Base-by-base conservation (phyloP, 2,113 vertebrate genomes). In the Lichenostomus cassidix region DNA sequence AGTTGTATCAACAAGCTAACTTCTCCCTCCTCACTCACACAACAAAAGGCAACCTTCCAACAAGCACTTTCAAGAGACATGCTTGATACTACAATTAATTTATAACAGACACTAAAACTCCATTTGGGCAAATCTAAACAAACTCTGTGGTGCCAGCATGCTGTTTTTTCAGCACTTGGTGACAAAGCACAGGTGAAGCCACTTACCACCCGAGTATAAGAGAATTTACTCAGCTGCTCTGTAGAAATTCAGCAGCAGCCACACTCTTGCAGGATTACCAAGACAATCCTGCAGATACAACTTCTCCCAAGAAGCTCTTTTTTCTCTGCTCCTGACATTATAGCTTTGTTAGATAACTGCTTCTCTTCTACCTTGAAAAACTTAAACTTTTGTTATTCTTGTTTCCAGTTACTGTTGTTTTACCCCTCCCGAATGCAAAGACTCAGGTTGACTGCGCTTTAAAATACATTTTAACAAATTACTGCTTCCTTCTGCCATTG, bases 111-210 rank as follows among this genome's bases (percentile, higher is more conserved):
- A 42, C 67, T 63, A 13, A 15, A 52, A 29, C 9, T 35, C 22
- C 50, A 23, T 65, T 86, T 86, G 35, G 37, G 58, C 35, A 86
- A 80, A 94, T 11, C 47, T 22, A 56, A 90, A 69, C 37, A 62
- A 84, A 70, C 35, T 71, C 62, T 9, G 1, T 33, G 53, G 27
- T 47, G 62, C 29, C 47, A 41, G 33, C 0, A 0, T n/a, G 42
- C 56, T 27, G 20, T 37, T 17, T 53, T 44, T 31, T 24, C 73
- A 80, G 50, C 49, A 39, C 37, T 29, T 0, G 0, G 24, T 55
- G 73, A 83, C 33, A 56, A 69, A 86, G 53, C 46, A 39, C 59
- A 77, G 64, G 42, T 62, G 53, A 82, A 73, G 53, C 22, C 58
- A 49, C 33, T 71, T 44, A n/a, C 17, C 33, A 76, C 24, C 67